These are phyloP conservation scores for Pachymerium ferrugineum DNA, from an alignment of 2,888 invertebrate species.

Conservation along the genomic window DNA sequence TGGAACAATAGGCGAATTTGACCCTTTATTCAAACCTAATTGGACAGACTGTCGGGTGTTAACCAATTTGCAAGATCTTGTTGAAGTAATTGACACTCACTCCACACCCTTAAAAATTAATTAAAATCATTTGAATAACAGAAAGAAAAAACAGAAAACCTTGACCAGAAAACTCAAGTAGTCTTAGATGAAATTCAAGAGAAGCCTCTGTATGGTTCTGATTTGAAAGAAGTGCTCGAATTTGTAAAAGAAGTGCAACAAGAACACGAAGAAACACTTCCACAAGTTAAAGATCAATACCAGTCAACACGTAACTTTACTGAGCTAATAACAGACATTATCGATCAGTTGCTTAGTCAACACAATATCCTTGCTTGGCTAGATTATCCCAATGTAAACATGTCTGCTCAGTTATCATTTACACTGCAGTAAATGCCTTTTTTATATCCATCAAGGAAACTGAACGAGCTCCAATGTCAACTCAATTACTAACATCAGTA, in stretches of 20 bases:
- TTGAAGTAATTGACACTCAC: too few relatives aligned
- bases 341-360: slow-evolving; percentile 9
- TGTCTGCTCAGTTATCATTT: not conserved
- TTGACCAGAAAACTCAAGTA: not conserved
- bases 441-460: too few relatives aligned
- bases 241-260: not conserved
- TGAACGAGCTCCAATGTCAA: not conserved
- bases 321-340: not conserved
- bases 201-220: slow-evolving; percentile 2
- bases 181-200: not conserved
- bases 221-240: not conserved
- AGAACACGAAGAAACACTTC: not conserved
- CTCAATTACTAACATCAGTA: not conserved
- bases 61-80: not conserved
- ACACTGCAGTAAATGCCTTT: too few relatives aligned
- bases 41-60: not conserved
- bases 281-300: not conserved
- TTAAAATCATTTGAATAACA: not conserved
- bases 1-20: not conserved
- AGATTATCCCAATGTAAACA: not conserved
- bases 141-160: not conserved
- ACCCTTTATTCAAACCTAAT: not conserved
- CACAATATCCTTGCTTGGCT: slow-evolving; percentile 12
- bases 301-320: not conserved
- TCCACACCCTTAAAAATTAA: too few relatives aligned